Evolutionary conservation across 2,888 invertebrate species (phyloP), one percentile per base, ranked within the genome.

Genomic region (Heliconius sara): DNA sequence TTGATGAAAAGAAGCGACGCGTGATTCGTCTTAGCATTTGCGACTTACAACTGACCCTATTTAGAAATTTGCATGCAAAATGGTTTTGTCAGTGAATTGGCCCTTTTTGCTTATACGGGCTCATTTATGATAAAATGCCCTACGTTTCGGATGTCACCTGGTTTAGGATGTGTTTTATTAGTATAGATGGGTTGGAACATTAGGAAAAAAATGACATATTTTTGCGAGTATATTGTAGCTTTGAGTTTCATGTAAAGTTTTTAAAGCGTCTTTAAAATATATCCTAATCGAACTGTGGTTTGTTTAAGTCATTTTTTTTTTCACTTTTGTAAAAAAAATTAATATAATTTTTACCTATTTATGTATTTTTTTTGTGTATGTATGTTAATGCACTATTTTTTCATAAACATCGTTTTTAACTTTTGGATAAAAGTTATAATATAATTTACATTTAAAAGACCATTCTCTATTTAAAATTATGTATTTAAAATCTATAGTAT

Each of bases 91-190:
- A 66, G 25, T 78, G 68, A 67, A 80, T 80, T 83, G 84, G 85
- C 87, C 87, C 80, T 90, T 86, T 90, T 90, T 86, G 80, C 82
- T 85, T 85, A 87, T 88, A 88, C 87, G 88, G 83, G 80, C 72
- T 84, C 87, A 88, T 90, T 90, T 87, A 88, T 82, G 19, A 68
- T 30, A 43, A 25, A 63, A 43, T 60, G 22, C 75, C 76, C 68
- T 79, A 79, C 82, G 75, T 75, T 75, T 75, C n/a, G 43, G 12
- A 75, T 75, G 75, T 75, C 75, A 75, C 75, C 75, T 75, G 75
- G 75, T 10, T 75, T 75, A 65, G 39, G 25, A 43, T 27, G 22
- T 63, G 27, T 65, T 57, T 30, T n/a, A 43, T 25, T 16, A 25
- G 43, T 70, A 16, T 19, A 65, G 27, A 65, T 65, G 52, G 7